Percentiles rank a stretch among this genome's conserved stretches.
These are phyloP conservation scores for Lottia scabra DNA, from an alignment of 2,888 invertebrate species.

Conservation along the genomic window DNA sequence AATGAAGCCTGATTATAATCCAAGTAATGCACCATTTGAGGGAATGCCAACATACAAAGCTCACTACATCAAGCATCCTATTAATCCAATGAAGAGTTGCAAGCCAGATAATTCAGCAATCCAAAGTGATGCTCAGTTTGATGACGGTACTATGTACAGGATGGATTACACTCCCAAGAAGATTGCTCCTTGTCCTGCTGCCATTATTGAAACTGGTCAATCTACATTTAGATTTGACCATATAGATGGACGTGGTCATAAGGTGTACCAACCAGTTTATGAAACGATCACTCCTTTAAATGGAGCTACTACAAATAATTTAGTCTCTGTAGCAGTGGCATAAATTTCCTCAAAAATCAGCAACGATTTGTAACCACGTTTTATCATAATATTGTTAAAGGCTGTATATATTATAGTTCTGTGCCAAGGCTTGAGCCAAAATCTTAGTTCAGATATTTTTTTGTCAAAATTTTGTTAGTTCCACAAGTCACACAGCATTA, in stretches of 20 bases:
- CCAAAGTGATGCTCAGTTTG: constrained; percentile 57
- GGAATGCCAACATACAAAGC: constrained; percentile 63
- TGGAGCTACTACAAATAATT: constrained; percentile 24
- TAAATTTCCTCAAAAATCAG: neutral
- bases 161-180: constrained; percentile 61
- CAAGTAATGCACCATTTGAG: constrained; percentile 66
- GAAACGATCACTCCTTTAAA: constrained; percentile 41
- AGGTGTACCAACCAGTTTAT: constrained; percentile 53
- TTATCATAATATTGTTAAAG: too few relatives aligned
- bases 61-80: constrained; percentile 57
- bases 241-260: constrained; percentile 60
- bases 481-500: too few relatives aligned
- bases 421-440: too few relatives aligned
- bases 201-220: constrained; percentile 51
- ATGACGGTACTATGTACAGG: constrained; percentile 65
- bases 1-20: constrained; percentile 56
- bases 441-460: too few relatives aligned
- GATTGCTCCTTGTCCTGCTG: constrained; percentile 60
- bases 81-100: constrained; percentile 43
- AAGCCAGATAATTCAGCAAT: constrained; percentile 49
- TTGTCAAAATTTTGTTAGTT: too few relatives aligned
- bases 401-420: too few relatives aligned
- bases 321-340: neutral
- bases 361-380: too few relatives aligned
- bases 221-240: constrained; percentile 52